Conservation (phyloP, 2,888 invertebrate species). For the Xylota sylvarum region DNA sequence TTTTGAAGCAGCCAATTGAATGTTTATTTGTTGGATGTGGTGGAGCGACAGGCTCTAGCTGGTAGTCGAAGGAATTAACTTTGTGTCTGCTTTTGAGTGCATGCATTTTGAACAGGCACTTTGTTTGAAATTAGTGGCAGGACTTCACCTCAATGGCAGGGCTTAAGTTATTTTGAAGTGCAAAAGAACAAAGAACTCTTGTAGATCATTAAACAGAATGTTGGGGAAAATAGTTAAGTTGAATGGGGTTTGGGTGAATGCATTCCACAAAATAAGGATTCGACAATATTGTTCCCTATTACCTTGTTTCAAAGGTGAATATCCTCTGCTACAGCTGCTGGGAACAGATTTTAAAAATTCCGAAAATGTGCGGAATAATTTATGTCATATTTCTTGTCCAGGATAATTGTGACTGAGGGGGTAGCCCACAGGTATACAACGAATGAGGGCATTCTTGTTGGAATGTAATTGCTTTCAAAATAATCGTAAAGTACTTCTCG, state of each 20-base stretch:
- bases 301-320: no score
- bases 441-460: no score
- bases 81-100: slow-evolving; percentile 48
- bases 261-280: no score
- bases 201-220: slow-evolving; percentile 17
- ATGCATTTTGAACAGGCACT: slow-evolving; percentile 2
- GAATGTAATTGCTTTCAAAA: no score
- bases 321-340: no score
- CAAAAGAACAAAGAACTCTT: slow-evolving; percentile 1
- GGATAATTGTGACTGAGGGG: no score
- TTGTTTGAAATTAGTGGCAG: neutral
- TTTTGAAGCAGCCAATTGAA: slow-evolving; percentile 41
- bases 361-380: no score
- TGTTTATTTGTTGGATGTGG: slow-evolving; percentile 26
- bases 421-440: no score
- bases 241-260: neutral
- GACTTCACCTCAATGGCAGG: slow-evolving; percentile 1
- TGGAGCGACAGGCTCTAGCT: neutral
- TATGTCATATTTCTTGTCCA: no score
- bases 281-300: no score
- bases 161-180: slow-evolving; percentile 37
- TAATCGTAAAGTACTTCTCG: no score
- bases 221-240: neutral
- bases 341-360: no score
- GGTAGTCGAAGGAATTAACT: slow-evolving; percentile 23